Base-by-base conservation (phyloP, 2,797 vertebrate genomes). In the Steatocranus sp. region DNA sequence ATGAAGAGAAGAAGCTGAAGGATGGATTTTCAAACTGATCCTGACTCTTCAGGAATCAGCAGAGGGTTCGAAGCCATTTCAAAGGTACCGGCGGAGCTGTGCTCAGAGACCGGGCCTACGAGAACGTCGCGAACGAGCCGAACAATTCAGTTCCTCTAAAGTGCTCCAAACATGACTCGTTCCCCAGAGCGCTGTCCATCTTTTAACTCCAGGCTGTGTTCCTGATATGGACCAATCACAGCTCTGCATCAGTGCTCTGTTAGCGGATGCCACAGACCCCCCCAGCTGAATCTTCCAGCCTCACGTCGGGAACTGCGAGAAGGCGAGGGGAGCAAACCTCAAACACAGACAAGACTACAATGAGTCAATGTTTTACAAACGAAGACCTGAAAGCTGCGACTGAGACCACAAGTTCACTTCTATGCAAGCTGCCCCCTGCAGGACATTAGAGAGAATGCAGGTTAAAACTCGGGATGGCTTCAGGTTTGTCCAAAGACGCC, bases 341-440 rank as follows among this genome's bases (percentile, higher is more conserved):
- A 66, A 66, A 4, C 61, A 66, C 2, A 1, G 34, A 63, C n/a
- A 66, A 32, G 32, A 34, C 56, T 10, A 34, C 9, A 2, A 61
- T 1, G 14, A 8, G 34, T 1, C 0, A 3, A 5, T 38, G 18
- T 20, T 63, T 20, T 8, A 63, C 1, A 20, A 2, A 63, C 3
- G 0, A 20, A 38, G 58, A 23, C 0, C 58, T 63, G 58, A 63
- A 36, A 20, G 32, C n/a, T 23, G 34, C n/a, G 5, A 9, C 34
- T 5, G 58, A 36, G 18, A 20, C 32, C 58, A 63, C 11, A 6
- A 2, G 5, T 38, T 66, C 61, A 38, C 34, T 5, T 68, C 38
- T 17, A 2, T 11, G 9, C 38, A 25, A 43, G 34, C 34, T 3
- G 8, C 36, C 36, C 38, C 63, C 63, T 70, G 63, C 63, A 18